Conservation (phyloP, 2,888 invertebrate genomes). For the Andrena marginata region DNA sequence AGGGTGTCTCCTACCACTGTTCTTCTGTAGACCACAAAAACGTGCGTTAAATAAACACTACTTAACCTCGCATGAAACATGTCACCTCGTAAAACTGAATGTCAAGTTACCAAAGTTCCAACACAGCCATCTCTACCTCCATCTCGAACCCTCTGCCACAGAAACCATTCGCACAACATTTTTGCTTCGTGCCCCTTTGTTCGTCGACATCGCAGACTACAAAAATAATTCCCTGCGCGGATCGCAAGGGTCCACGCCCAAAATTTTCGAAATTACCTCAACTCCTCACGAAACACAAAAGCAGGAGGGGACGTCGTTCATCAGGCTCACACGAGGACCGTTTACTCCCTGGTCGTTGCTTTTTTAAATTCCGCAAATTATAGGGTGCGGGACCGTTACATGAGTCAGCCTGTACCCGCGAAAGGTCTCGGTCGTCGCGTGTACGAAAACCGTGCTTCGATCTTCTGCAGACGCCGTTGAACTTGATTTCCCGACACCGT, state of each 20-base stretch:
- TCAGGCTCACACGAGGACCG: neutral
- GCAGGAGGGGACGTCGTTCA: neutral
- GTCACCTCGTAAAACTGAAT: too few species aligned
- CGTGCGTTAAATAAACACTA: neutral
- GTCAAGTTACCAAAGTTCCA: too few species aligned
- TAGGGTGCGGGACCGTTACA: conserved; percentile 5
- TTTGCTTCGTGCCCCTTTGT: too few species aligned
- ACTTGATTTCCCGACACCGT: conserved; percentile 73
- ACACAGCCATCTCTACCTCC: too few species aligned
- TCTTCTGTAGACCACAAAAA: neutral
- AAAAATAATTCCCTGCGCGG: too few species aligned
- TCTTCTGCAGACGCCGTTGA: conserved; percentile 72
- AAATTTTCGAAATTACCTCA: neutral
- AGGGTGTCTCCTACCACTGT: neutral
- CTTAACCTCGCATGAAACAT: neutral
- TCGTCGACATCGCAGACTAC: too few species aligned
- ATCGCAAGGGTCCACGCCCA: too few species aligned
- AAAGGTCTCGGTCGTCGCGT: conserved; percentile 11
- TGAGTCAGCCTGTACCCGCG: conserved; percentile 5
- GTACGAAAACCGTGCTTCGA: conserved; percentile 53
- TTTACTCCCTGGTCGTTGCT: conserved; percentile 11
- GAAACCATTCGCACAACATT: too few species aligned
- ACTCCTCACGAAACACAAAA: neutral
- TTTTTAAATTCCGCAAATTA: conserved; percentile 21
- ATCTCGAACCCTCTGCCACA: too few species aligned